Base-by-base conservation (phyloP, 2,797 vertebrate genomes). In the Agapornis canus region DNA sequence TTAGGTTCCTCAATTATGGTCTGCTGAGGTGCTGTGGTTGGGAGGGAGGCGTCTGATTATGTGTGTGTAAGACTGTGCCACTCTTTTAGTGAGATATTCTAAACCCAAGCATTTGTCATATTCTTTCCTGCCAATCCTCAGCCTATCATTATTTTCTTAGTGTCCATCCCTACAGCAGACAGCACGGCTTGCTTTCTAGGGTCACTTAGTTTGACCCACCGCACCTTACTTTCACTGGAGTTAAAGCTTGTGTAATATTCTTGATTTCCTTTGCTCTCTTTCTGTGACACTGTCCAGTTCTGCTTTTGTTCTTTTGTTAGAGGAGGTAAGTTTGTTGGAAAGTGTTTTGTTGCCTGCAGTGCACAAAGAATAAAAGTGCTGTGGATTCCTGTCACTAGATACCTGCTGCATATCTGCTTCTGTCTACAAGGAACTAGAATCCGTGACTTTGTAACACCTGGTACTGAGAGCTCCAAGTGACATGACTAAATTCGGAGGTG, bases 351-450 rank as follows among this genome's bases (percentile, higher is more conserved):
- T 92, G 72, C 52, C 57, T 88, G 52, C 39, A 78, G 25, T 13
- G 26, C 70, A 75, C 35, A 39, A 6, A 66, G 32, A 83, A 81
- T 45, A 39, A 45, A 86, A 82, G 25, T n/a, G 11, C 21, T 70
- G 23, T 86, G 35, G 42, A 52, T 37, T 92, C 93, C 76, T 95
- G 13, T 57, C 63, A 75, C 47, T 26, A 76, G 32, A 2, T 54
- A 39, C 54, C 73, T 54, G 54, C 47, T 72, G 47, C 31, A 59
- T 10, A 6, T 18, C 43, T 89, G 47, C 54, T 90, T 93, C 81
- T 84, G 39, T 73, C 66, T 84, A 31, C 54, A 92, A 51, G 63
- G 26, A 90, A 63, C 60, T 51, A 82, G 63, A 90, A 69, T 32
- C 35, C 11, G 19, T 49, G 52, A 78, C 63, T 76, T 83, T 73